These are phyloP conservation scores for Embiotoca jacksoni DNA, from an alignment of 2,113 vertebrate genomes.

Conservation along the genomic window DNA sequence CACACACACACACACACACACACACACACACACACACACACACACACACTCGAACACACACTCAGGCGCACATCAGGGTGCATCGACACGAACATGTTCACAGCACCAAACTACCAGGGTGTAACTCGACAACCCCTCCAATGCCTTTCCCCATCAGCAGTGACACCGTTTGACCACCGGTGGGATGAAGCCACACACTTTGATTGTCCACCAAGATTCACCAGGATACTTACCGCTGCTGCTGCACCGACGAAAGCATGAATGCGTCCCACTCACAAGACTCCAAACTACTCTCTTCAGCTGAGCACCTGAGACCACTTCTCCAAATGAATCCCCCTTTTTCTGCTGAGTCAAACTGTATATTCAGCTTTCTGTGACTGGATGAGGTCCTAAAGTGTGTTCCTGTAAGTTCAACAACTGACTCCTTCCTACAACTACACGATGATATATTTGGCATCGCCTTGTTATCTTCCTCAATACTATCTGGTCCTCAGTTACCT, in stretches of 20 bases:
- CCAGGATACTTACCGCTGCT: conserved; percentile 66
- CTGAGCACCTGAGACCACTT: conserved; percentile 47
- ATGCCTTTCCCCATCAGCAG: conserved; percentile 53
- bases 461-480: conserved; percentile 19
- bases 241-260: conserved; percentile 80
- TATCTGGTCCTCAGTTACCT: conserved; percentile 34
- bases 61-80: conserved; percentile 54
- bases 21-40: conserved; percentile 11
- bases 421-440: conserved; percentile 17
- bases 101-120: conserved; percentile 53
- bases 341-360: conserved; percentile 43
- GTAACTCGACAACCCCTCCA: conserved; percentile 41
- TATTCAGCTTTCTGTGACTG: conserved; percentile 34
- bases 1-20: conserved; percentile 47
- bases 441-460: conserved; percentile 41
- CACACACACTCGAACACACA: conserved; percentile 36
- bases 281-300: conserved; percentile 28
- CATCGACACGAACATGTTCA: conserved; percentile 49
- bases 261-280: conserved; percentile 64
- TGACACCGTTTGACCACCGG: conserved; percentile 38
- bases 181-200: conserved; percentile 39
- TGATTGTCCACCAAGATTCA: conserved; percentile 52
- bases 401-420: conserved; percentile 27
- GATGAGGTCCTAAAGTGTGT: conserved; percentile 5
- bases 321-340: conserved; percentile 31